Evolutionary conservation across 92 coral and sea anemone species (phyloP).

Genomic region (Actinostola sp.): DNA sequence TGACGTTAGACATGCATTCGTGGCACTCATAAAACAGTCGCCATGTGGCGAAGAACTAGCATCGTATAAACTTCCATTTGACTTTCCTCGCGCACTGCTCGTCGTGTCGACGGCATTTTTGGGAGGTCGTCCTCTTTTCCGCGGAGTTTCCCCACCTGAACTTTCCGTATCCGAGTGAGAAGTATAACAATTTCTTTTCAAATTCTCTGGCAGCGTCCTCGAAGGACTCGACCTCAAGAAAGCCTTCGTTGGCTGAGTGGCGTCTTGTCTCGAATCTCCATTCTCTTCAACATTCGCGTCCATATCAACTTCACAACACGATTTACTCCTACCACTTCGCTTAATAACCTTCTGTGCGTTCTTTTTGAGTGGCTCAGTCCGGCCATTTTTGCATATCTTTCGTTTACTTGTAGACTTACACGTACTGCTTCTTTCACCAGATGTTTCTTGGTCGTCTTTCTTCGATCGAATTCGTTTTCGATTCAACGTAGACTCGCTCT

Average conservation of each 20-base stretch:
- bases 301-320: slow-evolving; percentile 30
- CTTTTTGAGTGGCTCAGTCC: slow-evolving; percentile 68
- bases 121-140: slow-evolving; percentile 75
- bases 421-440: slow-evolving; percentile 62
- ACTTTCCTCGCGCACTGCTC: slow-evolving; percentile 32
- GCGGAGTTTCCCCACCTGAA: slow-evolving; percentile 49
- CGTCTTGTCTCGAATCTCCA: slow-evolving; percentile 13
- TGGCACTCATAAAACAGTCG: slow-evolving; percentile 93
- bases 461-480: slow-evolving; percentile 54
- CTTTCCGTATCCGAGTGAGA: slow-evolving; percentile 57
- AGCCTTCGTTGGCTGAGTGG: slow-evolving; percentile 7
- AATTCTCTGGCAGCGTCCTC: slow-evolving; percentile 32
- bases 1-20: slow-evolving; percentile 98
- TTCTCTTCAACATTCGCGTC: slow-evolving; percentile 31
- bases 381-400: slow-evolving; percentile 76
- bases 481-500: slow-evolving; percentile 57
- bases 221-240: slow-evolving; percentile 27
- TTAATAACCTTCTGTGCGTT: slow-evolving; percentile 27
- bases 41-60: slow-evolving; percentile 77
- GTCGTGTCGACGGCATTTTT: slow-evolving; percentile 29
- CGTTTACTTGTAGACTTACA: slow-evolving; percentile 50
- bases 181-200: slow-evolving; percentile 55
- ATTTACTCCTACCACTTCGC: slow-evolving; percentile 25
- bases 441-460: slow-evolving; percentile 47
- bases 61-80: slow-evolving; percentile 11